A percentile compares a stretch with the other conserved stretches of the same genome.
Conservation (phyloP, 2,113 vertebrate genomes). For the Callopanchax toddi region DNA sequence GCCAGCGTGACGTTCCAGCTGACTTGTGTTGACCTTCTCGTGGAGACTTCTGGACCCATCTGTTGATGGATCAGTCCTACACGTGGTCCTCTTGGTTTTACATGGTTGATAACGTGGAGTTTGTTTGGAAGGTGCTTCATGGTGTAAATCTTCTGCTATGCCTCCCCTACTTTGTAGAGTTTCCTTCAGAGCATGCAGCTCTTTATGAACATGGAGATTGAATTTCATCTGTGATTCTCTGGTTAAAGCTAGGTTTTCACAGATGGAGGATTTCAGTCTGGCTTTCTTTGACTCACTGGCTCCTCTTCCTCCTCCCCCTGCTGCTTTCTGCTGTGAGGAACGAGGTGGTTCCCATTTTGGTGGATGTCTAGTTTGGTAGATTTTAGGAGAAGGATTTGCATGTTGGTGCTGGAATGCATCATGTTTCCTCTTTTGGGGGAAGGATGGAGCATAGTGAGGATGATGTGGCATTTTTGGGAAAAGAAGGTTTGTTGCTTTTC, state of each 20-base stretch:
- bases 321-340: constrained; percentile 24
- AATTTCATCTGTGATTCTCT: not conserved
- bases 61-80: not conserved
- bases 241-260: not conserved
- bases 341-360: constrained; percentile 53
- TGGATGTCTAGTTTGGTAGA: not conserved
- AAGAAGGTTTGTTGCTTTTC: not conserved
- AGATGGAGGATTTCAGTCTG: not conserved
- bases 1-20: constrained; percentile 15
- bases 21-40: not conserved
- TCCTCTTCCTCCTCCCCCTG: not conserved
- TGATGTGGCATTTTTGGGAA: not conserved
- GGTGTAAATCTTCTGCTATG: not conserved
- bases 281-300: not conserved
- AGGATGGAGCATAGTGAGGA: not conserved
- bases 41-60: not conserved
- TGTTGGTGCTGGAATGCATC: constrained; percentile 14
- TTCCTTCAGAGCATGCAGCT: not conserved
- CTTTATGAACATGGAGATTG: not conserved
- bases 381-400: constrained; percentile 27
- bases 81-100: constrained; percentile 13
- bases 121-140: not conserved
- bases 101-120: not conserved
- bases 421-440: constrained; percentile 53
- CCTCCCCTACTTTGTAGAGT: constrained; percentile 2